A percentile compares a stretch with the other conserved stretches of the same genome.
Evolutionary conservation across 2,113 vertebrate genomes (phyloP).

Genomic region (Mirounga angustirostris): DNA sequence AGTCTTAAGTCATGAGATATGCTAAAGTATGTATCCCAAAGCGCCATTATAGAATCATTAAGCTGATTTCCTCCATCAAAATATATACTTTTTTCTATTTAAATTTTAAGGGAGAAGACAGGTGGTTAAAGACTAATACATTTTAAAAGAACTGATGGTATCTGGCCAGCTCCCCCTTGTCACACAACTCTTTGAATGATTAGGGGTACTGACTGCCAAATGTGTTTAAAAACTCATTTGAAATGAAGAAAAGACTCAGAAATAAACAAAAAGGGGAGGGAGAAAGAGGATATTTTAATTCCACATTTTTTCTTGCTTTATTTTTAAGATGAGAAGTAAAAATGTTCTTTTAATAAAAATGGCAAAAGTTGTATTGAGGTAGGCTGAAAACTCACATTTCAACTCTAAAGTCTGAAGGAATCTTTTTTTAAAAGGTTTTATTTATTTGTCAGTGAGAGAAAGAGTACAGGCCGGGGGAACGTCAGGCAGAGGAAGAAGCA

Average conservation of each 20-base stretch:
- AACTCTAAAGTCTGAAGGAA: neutral
- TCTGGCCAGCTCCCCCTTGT: slow-evolving; percentile 75
- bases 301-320: slow-evolving; percentile 69
- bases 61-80: slow-evolving; percentile 71
- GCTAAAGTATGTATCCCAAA: slow-evolving; percentile 68
- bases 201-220: slow-evolving; percentile 80
- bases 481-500: neutral
- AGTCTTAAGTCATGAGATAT: slow-evolving; percentile 73
- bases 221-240: slow-evolving; percentile 82
- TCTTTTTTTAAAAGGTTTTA: neutral
- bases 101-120: slow-evolving; percentile 80
- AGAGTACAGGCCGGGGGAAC: neutral
- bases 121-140: slow-evolving; percentile 80
- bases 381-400: slow-evolving; percentile 32
- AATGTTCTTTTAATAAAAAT: slow-evolving; percentile 62
- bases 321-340: slow-evolving; percentile 71
- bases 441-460: neutral
- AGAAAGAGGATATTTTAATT: slow-evolving; percentile 63
- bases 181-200: slow-evolving; percentile 81
- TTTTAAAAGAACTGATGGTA: slow-evolving; percentile 81
- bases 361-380: slow-evolving; percentile 52
- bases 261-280: slow-evolving; percentile 75
- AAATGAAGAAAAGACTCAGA: slow-evolving; percentile 81
- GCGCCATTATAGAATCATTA: slow-evolving; percentile 77
- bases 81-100: slow-evolving; percentile 71